Evolutionary conservation across 92 coral and sea anemone genomes (phyloP).

Genomic region (Porites evermanni): DNA sequence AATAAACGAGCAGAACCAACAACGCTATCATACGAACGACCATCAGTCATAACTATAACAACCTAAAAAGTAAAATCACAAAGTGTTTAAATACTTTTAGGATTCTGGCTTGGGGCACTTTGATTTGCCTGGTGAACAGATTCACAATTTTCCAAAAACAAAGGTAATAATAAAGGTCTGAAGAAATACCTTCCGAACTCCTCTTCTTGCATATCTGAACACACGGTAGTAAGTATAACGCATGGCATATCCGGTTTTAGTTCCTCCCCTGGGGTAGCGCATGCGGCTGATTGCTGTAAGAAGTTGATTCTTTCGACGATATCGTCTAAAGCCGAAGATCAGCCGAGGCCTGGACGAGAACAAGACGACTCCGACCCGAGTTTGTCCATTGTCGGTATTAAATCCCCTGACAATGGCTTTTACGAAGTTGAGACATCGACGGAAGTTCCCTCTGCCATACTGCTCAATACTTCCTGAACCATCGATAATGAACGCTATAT

Average conservation of each 20-base stretch:
- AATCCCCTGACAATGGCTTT: constrained; percentile 68
- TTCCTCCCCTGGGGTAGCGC: constrained; percentile 64
- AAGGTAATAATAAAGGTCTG: neutral
- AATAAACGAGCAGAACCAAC: constrained; percentile 43
- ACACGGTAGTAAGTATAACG: constrained; percentile 27
- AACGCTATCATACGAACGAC: neutral
- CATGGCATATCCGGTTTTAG: constrained; percentile 69
- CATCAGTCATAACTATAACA: neutral
- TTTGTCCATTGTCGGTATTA: constrained; percentile 46
- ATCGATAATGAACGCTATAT: constrained; percentile 80
- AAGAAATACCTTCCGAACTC: constrained; percentile 49
- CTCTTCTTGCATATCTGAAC: constrained; percentile 57
- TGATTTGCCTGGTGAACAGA: too few species aligned
- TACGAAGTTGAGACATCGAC: constrained; percentile 72
- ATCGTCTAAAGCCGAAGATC: constrained; percentile 48
- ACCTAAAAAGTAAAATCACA: neutral
- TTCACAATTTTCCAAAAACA: neutral
- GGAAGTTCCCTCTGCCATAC: constrained; percentile 73
- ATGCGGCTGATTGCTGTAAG: constrained; percentile 43
- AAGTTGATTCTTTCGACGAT: constrained; percentile 27
- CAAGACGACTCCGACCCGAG: constrained; percentile 37
- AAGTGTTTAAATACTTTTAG: neutral
- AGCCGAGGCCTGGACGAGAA: constrained; percentile 41
- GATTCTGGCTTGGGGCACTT: too few species aligned
- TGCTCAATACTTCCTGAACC: constrained; percentile 79